Percentiles rank a stretch among this genome's conserved stretches.
These are phyloP conservation scores for Ctenomys sociabilis DNA, from an alignment of 2,113 vertebrate genomes.

Conservation along the genomic window DNA sequence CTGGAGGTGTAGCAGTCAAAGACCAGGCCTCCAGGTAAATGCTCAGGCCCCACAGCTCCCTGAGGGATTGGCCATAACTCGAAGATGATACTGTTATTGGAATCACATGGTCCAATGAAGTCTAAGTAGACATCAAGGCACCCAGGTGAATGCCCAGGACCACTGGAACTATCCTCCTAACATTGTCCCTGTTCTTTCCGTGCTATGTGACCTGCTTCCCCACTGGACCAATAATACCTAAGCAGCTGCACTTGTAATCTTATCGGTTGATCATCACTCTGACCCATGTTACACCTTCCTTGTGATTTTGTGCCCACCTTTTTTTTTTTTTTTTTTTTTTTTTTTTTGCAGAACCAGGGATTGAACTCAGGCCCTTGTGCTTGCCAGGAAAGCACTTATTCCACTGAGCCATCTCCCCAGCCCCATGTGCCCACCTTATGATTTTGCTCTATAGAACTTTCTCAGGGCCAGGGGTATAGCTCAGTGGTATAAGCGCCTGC, in stretches of 20 bases:
- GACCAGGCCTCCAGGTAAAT: neutral
- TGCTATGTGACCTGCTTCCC: neutral
- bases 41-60: neutral
- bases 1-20: neutral
- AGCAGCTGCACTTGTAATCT: neutral
- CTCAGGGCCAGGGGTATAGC: too few relatives aligned
- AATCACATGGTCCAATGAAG: neutral
- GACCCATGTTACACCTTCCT: neutral
- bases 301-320: neutral
- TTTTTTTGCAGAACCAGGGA: too few relatives aligned
- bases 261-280: neutral
- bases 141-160: neutral
- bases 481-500: too few relatives aligned
- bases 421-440: neutral
- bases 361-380: too few relatives aligned
- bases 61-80: neutral
- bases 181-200: neutral
- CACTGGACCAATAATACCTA: neutral
- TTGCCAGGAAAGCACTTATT: too few relatives aligned
- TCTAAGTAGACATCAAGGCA: neutral
- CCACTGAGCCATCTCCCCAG: too few relatives aligned
- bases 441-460: neutral
- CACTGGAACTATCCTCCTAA: neutral
- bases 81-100: neutral
- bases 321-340: too few relatives aligned